A percentile compares a stretch with the other conserved stretches of the same genome.
Evolutionary conservation across 2,888 invertebrate genomes (phyloP).

Genomic region (Megastigmus dorsalis): DNA sequence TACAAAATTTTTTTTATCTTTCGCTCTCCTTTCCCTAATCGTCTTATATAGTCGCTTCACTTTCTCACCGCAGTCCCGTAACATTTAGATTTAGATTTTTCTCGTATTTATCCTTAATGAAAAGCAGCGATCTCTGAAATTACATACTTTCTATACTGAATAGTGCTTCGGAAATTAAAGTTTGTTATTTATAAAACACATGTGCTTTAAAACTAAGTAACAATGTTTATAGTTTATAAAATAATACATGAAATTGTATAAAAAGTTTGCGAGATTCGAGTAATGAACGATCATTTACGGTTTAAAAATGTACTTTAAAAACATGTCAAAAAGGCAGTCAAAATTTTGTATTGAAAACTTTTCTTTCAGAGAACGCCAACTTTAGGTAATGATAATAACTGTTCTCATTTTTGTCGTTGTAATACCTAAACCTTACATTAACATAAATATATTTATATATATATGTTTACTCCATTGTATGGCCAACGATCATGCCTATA

Average conservation of each 20-base stretch:
- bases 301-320: not conserved
- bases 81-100: constrained; percentile 52
- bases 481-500: constrained; percentile 74
- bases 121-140: constrained; percentile 65
- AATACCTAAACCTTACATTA: constrained; percentile 56
- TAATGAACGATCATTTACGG: not conserved
- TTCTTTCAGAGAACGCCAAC: constrained; percentile 66
- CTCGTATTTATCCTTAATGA: constrained; percentile 47
- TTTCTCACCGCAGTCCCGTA: constrained; percentile 37
- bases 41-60: constrained; percentile 27
- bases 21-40: constrained; percentile 28
- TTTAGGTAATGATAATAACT: constrained; percentile 50
- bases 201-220: not conserved
- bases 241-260: constrained; percentile 16
- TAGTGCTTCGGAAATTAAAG: not conserved
- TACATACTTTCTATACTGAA: not conserved
- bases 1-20: constrained; percentile 66
- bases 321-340: not conserved
- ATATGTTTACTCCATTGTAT: constrained; percentile 71
- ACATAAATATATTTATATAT: constrained; percentile 63
- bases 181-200: constrained; percentile 1
- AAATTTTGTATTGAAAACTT: constrained; percentile 57
- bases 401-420: constrained; percentile 55
- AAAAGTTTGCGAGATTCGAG: not conserved
- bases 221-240: not conserved